phyloP scores from a whole-genome alignment of 2,888 invertebrate genomes.

The Xestia xanthographa region DNA sequence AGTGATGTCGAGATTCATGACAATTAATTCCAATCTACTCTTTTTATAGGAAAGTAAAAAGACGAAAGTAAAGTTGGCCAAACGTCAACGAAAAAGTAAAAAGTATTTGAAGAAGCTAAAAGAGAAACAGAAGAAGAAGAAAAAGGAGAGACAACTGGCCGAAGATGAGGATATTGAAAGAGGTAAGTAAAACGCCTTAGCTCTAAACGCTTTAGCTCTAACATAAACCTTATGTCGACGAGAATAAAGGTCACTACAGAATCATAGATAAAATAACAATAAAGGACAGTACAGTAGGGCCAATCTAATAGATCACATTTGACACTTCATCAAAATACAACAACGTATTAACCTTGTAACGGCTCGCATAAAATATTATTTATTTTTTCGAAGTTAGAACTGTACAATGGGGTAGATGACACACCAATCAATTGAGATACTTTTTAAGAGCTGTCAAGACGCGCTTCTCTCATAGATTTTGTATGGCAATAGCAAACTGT shows the following conservation, averaged over 20 bases:
- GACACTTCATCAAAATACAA: too few relatives aligned
- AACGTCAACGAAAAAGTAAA: constrained; percentile 77
- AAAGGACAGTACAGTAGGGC: not conserved
- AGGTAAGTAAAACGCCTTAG: constrained; percentile 69
- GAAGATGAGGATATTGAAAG: constrained; percentile 74
- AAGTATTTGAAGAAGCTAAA: constrained; percentile 82
- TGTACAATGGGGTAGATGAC: too few relatives aligned
- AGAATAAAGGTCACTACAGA: not conserved
- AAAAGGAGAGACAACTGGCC: constrained; percentile 66
- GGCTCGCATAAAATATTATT: too few relatives aligned
- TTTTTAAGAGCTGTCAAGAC: too few relatives aligned
- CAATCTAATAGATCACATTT: too few relatives aligned
- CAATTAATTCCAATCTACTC: too few relatives aligned
- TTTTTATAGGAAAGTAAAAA: constrained; percentile 77
- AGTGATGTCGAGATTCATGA: too few relatives aligned
- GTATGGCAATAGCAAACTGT: too few relatives aligned
- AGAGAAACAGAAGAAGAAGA: constrained; percentile 81
- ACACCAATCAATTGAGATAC: too few relatives aligned
- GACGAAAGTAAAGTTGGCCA: constrained; percentile 76
- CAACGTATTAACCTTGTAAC: too few relatives aligned
- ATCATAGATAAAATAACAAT: not conserved
- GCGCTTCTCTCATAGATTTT: too few relatives aligned
- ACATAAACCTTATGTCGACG: not conserved
- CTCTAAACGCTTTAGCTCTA: not conserved
- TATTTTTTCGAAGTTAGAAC: too few relatives aligned